These are phyloP conservation scores for Dryadula phaetusa DNA, from an alignment of 2,888 invertebrate genomes.

Conservation along the genomic window DNA sequence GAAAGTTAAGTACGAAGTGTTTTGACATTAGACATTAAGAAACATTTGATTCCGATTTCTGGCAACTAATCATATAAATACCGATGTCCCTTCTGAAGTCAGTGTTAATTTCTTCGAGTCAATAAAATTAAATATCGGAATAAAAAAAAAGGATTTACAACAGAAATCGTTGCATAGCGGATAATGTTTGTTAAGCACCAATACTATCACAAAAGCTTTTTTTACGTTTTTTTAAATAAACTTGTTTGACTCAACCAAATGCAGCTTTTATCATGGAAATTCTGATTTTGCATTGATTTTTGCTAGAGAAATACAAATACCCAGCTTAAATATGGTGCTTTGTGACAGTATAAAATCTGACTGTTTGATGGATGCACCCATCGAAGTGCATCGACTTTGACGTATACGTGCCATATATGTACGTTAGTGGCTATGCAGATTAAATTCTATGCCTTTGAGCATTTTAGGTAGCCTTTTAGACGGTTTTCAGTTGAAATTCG, in stretches of 20 bases:
- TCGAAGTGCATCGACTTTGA: conserved; percentile 25
- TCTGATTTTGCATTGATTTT: neutral
- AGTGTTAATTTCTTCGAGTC: too few relatives aligned
- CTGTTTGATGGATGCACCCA: conserved; percentile 14
- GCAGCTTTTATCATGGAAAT: neutral
- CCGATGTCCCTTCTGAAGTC: too few relatives aligned
- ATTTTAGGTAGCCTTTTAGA: neutral
- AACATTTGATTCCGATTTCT: too few relatives aligned
- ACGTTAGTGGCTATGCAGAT: conserved; percentile 23
- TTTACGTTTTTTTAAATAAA: neutral
- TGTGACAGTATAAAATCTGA: conserved; percentile 14
- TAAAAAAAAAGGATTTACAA: too few relatives aligned
- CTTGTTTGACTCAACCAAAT: neutral
- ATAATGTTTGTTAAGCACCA: neutral
- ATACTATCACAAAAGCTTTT: neutral
- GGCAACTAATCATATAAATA: too few relatives aligned
- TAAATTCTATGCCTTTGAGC: conserved; percentile 17
- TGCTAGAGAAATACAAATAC: neutral
- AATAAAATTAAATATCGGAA: too few relatives aligned
- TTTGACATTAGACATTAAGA: too few relatives aligned
- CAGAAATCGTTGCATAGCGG: neutral
- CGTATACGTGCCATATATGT: neutral
- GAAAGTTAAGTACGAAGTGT: too few relatives aligned
- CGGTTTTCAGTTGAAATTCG: neutral
- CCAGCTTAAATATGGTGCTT: neutral